Evolutionary conservation across 2,888 invertebrate species (phyloP).

Genomic region (Dendrolimus houi): DNA sequence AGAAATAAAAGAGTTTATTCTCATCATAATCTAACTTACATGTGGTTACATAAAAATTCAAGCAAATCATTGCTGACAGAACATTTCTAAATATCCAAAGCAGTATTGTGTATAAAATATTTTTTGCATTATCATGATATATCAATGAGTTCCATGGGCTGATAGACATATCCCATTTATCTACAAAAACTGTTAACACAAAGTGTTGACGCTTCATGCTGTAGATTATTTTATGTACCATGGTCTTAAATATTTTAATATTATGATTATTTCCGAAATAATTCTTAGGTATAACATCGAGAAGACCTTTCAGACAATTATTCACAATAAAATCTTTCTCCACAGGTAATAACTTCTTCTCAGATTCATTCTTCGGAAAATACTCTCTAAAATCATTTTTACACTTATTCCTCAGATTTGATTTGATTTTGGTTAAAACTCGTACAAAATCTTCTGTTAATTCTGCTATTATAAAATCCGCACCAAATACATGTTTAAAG

Average conservation of each 20-base stretch:
- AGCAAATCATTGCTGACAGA: constrained; percentile 47
- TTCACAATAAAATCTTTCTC: constrained; percentile 38
- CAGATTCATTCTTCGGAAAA: constrained; percentile 19
- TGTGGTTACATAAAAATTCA: constrained; percentile 63
- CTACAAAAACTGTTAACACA: constrained; percentile 24
- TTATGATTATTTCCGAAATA: constrained; percentile 49
- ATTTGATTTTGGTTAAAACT: constrained; percentile 28
- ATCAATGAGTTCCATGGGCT: constrained; percentile 32
- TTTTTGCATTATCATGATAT: constrained; percentile 8
- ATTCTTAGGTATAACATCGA: constrained; percentile 42
- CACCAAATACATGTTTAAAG: constrained; percentile 27
- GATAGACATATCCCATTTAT: constrained; percentile 44
- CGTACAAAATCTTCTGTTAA: constrained; percentile 24
- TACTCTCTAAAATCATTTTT: constrained; percentile 46
- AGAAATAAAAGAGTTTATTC: constrained; percentile 58
- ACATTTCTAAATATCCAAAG: constrained; percentile 48
- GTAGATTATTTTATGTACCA: constrained; percentile 36
- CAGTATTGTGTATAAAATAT: constrained; percentile 29
- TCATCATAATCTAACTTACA: constrained; percentile 58
- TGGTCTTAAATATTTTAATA: constrained; percentile 39
- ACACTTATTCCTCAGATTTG: constrained; percentile 31
- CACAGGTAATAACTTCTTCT: constrained; percentile 24
- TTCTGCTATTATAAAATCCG: constrained; percentile 26
- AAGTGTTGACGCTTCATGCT: constrained; percentile 60
- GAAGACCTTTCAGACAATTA: constrained; percentile 34